These are phyloP conservation scores for Drosophila mojavensis DNA, from an alignment of 1,140 invertebrate species.

Conservation along the genomic window DNA sequence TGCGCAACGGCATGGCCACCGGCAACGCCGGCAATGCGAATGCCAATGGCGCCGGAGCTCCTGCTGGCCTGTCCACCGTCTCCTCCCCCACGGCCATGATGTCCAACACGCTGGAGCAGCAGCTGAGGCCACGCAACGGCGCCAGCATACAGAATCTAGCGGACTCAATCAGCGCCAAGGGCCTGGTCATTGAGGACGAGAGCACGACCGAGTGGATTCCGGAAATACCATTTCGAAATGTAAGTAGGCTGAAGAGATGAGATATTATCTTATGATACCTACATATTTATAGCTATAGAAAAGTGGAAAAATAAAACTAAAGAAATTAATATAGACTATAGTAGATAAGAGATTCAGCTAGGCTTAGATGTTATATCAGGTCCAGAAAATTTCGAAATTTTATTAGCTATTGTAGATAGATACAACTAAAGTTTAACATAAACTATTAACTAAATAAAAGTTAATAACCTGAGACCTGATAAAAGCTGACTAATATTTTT, in stretches of 20 bases:
- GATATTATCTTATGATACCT: background rate
- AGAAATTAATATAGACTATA: no score
- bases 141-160: conserved; percentile 67
- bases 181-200: conserved; percentile 89
- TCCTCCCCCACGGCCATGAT: conserved; percentile 75
- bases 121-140: conserved; percentile 63
- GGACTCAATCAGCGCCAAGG: conserved; percentile 64
- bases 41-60: conserved; percentile 18
- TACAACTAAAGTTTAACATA: no score
- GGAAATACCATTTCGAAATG: conserved; percentile 96
- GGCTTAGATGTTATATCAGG: no score
- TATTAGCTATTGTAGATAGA: no score
- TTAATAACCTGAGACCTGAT: no score
- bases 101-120: conserved; percentile 62
- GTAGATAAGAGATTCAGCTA: no score
- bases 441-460: no score
- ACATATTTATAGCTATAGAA: no score
- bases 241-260: conserved; percentile 82
- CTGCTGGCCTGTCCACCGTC: conserved; percentile 63
- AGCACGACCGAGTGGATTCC: conserved; percentile 93
- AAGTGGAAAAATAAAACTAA: no score
- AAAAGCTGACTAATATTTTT: no score
- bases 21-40: conserved; percentile 18
- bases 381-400: no score
- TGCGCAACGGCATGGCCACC: conserved; percentile 51